Evolutionary conservation across 2,888 invertebrate species (phyloP).

Genomic region (Hemithea aestivaria): DNA sequence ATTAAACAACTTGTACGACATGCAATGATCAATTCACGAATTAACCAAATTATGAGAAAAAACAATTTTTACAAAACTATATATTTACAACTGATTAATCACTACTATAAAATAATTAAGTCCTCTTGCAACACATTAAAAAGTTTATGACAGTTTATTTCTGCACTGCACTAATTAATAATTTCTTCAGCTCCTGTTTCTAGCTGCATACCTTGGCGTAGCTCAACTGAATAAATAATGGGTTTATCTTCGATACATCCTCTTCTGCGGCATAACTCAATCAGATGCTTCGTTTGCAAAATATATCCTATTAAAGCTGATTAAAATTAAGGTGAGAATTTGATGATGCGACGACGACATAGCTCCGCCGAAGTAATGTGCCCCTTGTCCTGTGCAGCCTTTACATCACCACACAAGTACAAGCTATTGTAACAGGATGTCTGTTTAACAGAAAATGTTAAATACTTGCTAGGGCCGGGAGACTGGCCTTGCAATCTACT

Average conservation of each 20-base stretch:
- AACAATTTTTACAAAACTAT: slow-evolving; percentile 21
- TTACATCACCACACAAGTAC: slow-evolving; percentile 70
- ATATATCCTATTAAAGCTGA: slow-evolving; percentile 61
- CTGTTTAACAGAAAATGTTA: slow-evolving; percentile 71
- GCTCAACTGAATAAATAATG: slow-evolving; percentile 27
- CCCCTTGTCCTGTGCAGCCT: slow-evolving; percentile 40
- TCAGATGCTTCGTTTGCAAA: slow-evolving; percentile 42
- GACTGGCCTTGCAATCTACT: slow-evolving; percentile 95
- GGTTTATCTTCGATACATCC: slow-evolving; percentile 24
- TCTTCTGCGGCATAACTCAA: slow-evolving; percentile 46
- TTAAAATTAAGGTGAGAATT: slow-evolving; percentile 59
- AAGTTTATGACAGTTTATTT: slow-evolving; percentile 25
- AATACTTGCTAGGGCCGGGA: slow-evolving; percentile 77
- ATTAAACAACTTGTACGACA: slow-evolving; percentile 7
- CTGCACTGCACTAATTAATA: slow-evolving; percentile 26
- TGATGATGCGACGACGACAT: slow-evolving; percentile 42
- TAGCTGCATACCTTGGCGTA: slow-evolving; percentile 21
- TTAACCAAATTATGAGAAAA: slow-evolving; percentile 18
- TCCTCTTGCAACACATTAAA: slow-evolving; percentile 23
- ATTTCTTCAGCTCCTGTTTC: slow-evolving; percentile 23
- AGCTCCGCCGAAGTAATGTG: slow-evolving; percentile 40
- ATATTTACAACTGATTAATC: slow-evolving; percentile 24
- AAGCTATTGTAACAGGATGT: slow-evolving; percentile 56
- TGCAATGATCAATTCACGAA: slow-evolving; percentile 16
- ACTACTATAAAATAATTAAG: slow-evolving; percentile 22